phyloP scores from a whole-genome alignment of 1,140 invertebrate species.

The Drosophila aff. region DNA sequence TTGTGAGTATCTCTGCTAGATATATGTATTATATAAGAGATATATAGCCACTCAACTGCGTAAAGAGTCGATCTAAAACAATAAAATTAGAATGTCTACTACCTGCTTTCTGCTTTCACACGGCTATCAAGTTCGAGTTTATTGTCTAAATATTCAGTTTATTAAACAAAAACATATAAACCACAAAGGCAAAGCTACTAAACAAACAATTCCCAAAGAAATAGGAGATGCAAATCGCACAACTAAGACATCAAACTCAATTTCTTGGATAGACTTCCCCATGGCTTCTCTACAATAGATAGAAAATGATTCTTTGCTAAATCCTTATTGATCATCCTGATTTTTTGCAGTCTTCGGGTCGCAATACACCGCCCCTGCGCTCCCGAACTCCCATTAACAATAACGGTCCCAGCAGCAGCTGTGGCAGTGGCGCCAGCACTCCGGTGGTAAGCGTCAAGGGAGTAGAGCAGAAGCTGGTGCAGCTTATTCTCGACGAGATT shows the following conservation, averaged over 20 bases:
- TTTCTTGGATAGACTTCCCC: too few species aligned
- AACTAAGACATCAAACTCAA: too few species aligned
- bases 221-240: neutral
- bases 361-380: slow-evolving; percentile 82
- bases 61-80: neutral
- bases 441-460: slow-evolving; percentile 88
- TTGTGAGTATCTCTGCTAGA: slow-evolving; percentile 86
- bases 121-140: neutral
- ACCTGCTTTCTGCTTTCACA: neutral
- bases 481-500: slow-evolving; percentile 91
- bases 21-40: neutral
- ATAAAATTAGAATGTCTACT: too few species aligned
- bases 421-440: slow-evolving; percentile 85
- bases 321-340: neutral
- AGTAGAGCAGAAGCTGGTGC: slow-evolving; percentile 95
- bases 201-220: neutral
- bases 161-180: neutral
- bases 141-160: neutral
- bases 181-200: neutral
- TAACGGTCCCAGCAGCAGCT: slow-evolving; percentile 77
- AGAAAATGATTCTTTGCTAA: neutral
- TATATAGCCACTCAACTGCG: neutral
- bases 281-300: too few species aligned
- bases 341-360: slow-evolving; percentile 85
- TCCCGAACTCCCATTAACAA: slow-evolving; percentile 84